Percentiles rank a stretch among this genome's conserved stretches.
Conservation (phyloP, 1,140 invertebrate species). For the Bombyx mori region ASM3026992v2 NC_085128.1:15312001-15312500, state of each 20-base stretch:
- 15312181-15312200: too few species aligned
- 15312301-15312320: conserved; percentile 6
- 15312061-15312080: too few species aligned
- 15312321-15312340: neutral
- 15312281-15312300: conserved; percentile 30
- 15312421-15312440: conserved; percentile 66
- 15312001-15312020: too few species aligned
- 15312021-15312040: too few species aligned
- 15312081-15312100: too few species aligned
- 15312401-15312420: conserved; percentile 66
- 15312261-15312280: conserved; percentile 42
- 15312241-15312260: conserved; percentile 45
- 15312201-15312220: neutral
- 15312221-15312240: conserved; percentile 37
- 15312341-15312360: neutral
- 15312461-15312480: conserved; percentile 35
- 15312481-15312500: conserved; percentile 52
- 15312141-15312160: too few species aligned
- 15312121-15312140: too few species aligned
- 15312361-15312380: conserved; percentile 29
- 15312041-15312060: too few species aligned
- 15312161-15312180: too few species aligned
- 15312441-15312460: conserved; percentile 56
- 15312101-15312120: too few species aligned
- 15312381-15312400: conserved; percentile 44